Conservation (phyloP, 92 coral and sea anemone genomes). For the Plumapathes pennacea region DNA sequence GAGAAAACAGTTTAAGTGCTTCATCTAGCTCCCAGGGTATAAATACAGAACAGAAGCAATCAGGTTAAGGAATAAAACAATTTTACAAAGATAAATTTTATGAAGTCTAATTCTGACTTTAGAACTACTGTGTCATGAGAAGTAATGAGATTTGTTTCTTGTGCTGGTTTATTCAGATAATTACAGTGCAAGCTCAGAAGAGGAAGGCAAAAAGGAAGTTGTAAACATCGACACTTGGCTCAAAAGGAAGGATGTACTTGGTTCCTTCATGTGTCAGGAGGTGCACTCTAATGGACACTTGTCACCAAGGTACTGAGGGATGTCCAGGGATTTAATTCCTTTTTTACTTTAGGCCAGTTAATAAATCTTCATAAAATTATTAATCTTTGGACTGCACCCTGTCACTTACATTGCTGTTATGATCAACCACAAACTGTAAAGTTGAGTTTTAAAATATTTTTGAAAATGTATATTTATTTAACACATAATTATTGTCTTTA, state of each 20-base stretch:
- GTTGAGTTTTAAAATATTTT: not conserved
- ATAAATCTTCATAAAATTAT: not conserved
- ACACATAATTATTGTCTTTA: not conserved
- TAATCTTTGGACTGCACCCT: no score
- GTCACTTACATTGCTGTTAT: no score
- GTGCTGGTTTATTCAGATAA: slow-evolving; percentile 30
- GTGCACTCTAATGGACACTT: slow-evolving; percentile 56
- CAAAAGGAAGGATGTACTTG: slow-evolving; percentile 83
- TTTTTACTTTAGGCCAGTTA: no score
- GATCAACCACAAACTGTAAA: no score
- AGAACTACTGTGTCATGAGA: no score
- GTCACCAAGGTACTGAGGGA: slow-evolving; percentile 75
- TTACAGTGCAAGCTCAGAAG: slow-evolving; percentile 95
- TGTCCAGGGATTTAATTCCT: no score
- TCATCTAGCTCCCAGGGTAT: no score
- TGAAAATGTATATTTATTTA: not conserved
- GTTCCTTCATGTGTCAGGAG: slow-evolving; percentile 73
- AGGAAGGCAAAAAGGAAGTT: slow-evolving; percentile 77
- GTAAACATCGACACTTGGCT: slow-evolving; percentile 95
- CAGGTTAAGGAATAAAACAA: no score
- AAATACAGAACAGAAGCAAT: no score
- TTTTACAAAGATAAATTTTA: not conserved
- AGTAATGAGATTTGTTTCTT: no score
- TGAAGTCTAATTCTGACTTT: not conserved
- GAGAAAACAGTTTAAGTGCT: no score